Evolutionary conservation across 2,888 invertebrate species (phyloP), one percentile per base, ranked within the genome.

Genomic region (Cerastoderma edule): DNA sequence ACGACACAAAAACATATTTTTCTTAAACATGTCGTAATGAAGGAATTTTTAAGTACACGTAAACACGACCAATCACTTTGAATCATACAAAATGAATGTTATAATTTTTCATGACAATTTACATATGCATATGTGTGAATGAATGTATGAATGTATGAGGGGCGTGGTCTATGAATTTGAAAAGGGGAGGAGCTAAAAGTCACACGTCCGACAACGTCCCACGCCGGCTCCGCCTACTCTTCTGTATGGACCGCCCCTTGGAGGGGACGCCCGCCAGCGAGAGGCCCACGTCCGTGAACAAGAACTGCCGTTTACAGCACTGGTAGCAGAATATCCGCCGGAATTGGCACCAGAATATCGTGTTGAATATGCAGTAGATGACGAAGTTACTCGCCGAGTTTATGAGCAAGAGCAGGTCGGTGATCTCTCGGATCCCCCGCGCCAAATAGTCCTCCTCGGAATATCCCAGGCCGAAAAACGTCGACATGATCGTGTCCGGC

Each of bases 401-500:
- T n/a, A 92, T 85, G 5, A 87, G 83, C 32, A 92, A 83, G 6
- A 92, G 76, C 24, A 89, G 81, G 73, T 92, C 92, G 0, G 92
- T 91, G 32, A 92, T 90, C 79, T 92, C 92, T 0, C 92, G 82
- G 19, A 92, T 88, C 22, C 90, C 92, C 39, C 87, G 83, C 2
- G 90, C 88, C 19, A 91, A 75, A 78, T 86, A 90, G 67, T 86
- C 85, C 53, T 89, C 88, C 69, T 92, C 92, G 35, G 86, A 87
- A 82, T 92, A 92, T 5, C 92, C 92, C 8, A 90, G 83, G 13
- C 89, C 89, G 67, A 92, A 89, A 53, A 91, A 87, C 16, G 90
- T 89, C 5, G 92, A 92, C 89, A 92, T 87, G 65, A 92, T 88
- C 46, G 92, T 91, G 75, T 92, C 92, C 1, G 92, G 92, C 22